Conservation (phyloP, 2,113 vertebrate genomes). For the Gymnobelideus leadbeateri region DNA sequence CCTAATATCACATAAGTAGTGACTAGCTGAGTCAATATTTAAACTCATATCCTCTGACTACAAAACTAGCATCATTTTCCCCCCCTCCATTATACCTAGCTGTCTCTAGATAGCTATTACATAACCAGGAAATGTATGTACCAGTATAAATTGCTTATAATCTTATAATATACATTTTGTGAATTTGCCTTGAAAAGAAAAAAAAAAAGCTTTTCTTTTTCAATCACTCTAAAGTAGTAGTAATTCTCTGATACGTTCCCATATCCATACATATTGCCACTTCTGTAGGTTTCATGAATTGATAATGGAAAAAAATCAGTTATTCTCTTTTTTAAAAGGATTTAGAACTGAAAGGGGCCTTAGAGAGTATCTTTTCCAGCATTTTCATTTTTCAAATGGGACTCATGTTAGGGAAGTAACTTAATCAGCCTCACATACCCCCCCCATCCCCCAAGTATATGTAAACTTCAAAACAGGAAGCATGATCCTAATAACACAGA, state of each 20-base stretch:
- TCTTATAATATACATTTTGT: neutral
- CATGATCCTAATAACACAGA: neutral
- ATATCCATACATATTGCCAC: neutral
- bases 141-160: neutral
- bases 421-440: neutral
- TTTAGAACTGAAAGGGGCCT: neutral
- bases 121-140: neutral
- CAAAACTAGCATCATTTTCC: neutral
- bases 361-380: neutral
- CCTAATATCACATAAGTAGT: neutral
- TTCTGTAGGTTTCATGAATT: neutral
- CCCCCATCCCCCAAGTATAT: neutral
- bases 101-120: neutral
- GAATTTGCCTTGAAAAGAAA: neutral
- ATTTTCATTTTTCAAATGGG: neutral
- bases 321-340: neutral
- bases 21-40: neutral
- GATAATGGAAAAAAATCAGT: neutral
- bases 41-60: neutral
- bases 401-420: neutral
- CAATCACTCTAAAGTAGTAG: neutral
- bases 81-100: neutral
- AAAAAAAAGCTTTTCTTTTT: neutral
- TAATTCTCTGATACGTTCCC: neutral
- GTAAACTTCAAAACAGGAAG: neutral